Evolutionary conservation across 2,797 vertebrate species (phyloP).

Genomic region (Tachyglossus aculeatus): DNA sequence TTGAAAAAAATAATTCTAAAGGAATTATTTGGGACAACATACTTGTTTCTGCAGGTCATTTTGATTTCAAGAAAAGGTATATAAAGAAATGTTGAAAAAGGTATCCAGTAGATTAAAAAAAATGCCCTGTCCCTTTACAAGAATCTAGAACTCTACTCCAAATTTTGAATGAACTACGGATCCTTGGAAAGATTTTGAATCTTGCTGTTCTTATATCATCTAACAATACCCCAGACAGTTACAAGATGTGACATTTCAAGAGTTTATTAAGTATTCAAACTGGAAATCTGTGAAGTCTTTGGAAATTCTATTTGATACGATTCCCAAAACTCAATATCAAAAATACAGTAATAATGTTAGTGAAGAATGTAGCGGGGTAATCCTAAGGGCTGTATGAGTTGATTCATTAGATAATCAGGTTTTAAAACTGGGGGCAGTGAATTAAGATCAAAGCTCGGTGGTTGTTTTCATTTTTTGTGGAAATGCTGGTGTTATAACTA

Average conservation of each 20-base stretch:
- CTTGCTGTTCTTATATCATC: neutral
- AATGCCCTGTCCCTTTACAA: too few species aligned
- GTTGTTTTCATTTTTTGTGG: neutral
- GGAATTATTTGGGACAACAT: too few species aligned
- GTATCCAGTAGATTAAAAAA: too few species aligned
- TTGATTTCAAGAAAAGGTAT: too few species aligned
- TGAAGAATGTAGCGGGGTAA: slow-evolving; percentile 22
- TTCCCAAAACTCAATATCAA: slow-evolving; percentile 35
- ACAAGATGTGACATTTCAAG: slow-evolving; percentile 26
- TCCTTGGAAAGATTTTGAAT: neutral
- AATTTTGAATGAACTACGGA: too few species aligned
- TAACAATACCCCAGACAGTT: neutral
- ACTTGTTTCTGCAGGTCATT: too few species aligned
- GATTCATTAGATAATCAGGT: slow-evolving; percentile 12
- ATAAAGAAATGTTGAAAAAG: too few species aligned
- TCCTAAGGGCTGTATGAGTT: slow-evolving; percentile 37
- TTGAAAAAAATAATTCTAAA: too few species aligned
- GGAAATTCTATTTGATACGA: slow-evolving; percentile 53
- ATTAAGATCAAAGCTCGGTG: neutral
- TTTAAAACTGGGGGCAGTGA: slow-evolving; percentile 22
- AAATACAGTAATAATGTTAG: slow-evolving; percentile 16
- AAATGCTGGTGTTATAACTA: neutral
- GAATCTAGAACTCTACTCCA: too few species aligned
- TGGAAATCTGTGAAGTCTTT: slow-evolving; percentile 48
- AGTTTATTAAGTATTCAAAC: slow-evolving; percentile 34